These are phyloP conservation scores for Sebastes hubbsi DNA, from an alignment of 2,797 vertebrate species.

Conservation along the genomic window DNA sequence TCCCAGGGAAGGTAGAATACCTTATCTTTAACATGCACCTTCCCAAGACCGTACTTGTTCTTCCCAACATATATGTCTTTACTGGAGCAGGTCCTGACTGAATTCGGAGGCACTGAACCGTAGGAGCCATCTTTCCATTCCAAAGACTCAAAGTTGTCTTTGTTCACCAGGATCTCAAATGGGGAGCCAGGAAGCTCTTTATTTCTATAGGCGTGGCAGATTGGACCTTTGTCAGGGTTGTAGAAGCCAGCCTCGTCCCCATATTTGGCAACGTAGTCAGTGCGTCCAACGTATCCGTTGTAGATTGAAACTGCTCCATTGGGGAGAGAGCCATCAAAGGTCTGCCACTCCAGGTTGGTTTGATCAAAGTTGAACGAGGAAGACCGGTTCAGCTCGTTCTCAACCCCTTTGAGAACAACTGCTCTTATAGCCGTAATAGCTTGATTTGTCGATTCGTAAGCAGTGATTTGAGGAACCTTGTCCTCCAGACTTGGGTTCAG, in stretches of 20 bases:
- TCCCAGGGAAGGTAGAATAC: constrained; percentile 66
- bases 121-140: constrained; percentile 54
- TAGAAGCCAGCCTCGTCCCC: constrained; percentile 64
- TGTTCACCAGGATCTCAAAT: constrained; percentile 70
- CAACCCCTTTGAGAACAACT: background rate
- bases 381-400: background rate
- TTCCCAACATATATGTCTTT: constrained; percentile 58
- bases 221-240: constrained; percentile 31
- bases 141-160: constrained; percentile 66
- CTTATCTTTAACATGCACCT: constrained; percentile 41
- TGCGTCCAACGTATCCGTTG: constrained; percentile 50
- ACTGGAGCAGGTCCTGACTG: constrained; percentile 47
- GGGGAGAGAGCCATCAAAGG: constrained; percentile 45
- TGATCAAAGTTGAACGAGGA: background rate
- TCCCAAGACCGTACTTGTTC: constrained; percentile 72
- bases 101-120: constrained; percentile 51
- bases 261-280: constrained; percentile 61
- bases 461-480: background rate
- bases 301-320: constrained; percentile 51
- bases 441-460: background rate
- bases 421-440: background rate
- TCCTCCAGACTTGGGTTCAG: background rate
- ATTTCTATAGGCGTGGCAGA: no score
- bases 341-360: constrained; percentile 61
- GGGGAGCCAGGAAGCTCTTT: background rate